phyloP scores from a whole-genome alignment of 2,113 vertebrate species.

The Leptosomus discolor region DNA sequence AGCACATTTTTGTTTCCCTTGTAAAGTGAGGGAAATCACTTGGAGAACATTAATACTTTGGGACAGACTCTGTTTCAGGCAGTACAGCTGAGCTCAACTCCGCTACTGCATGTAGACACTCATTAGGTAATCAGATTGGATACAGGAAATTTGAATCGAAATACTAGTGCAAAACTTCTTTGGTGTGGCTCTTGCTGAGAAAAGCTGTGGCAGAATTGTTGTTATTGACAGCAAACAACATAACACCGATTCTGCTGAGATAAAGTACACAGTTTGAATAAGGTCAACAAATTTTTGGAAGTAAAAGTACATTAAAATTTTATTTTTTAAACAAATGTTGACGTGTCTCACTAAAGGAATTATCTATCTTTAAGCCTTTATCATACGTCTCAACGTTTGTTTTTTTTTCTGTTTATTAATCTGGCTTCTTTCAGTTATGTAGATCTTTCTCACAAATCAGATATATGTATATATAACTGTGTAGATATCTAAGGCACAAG shows the following conservation, averaged over 20 bases:
- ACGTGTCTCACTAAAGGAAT: background rate
- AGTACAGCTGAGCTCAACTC: background rate
- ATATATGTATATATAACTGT: background rate
- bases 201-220: background rate
- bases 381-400: background rate
- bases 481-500: background rate
- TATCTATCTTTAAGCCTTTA: background rate
- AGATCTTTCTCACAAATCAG: background rate
- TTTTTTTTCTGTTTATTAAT: background rate
- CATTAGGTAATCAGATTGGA: background rate
- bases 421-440: background rate
- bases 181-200: no score
- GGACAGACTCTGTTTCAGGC: background rate
- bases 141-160: background rate
- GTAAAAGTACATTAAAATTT: background rate
- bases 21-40: background rate
- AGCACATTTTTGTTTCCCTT: background rate
- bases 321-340: background rate
- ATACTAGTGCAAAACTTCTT: background rate
- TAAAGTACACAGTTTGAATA: background rate
- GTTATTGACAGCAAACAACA: background rate
- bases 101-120: background rate
- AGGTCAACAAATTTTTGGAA: background rate
- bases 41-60: background rate
- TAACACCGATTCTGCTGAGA: background rate